These are phyloP conservation scores for Columba guinea DNA, from an alignment of 2,797 vertebrate genomes.

Conservation along the genomic window DNA sequence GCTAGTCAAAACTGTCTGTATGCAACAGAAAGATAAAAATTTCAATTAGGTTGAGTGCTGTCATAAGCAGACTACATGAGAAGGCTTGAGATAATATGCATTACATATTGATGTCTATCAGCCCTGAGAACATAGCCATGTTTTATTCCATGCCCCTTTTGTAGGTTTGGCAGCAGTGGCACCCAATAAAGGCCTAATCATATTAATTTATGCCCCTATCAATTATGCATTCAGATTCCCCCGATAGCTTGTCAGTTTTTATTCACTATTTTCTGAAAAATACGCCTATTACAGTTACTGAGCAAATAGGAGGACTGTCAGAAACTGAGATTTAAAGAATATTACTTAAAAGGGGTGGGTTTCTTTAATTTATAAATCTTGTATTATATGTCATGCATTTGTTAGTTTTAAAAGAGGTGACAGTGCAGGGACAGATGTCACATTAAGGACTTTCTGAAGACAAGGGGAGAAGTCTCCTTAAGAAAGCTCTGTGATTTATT, in stretches of 20 bases:
- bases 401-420: constrained; percentile 78
- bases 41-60: constrained; percentile 85
- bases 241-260: constrained; percentile 91
- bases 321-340: constrained; percentile 85
- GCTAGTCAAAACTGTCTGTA: constrained; percentile 80
- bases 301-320: constrained; percentile 81
- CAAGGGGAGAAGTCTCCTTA: constrained; percentile 61
- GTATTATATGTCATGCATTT: constrained; percentile 78
- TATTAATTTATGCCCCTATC: constrained; percentile 93
- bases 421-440: constrained; percentile 76
- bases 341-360: constrained; percentile 84
- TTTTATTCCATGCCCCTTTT: constrained; percentile 84
- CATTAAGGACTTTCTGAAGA: constrained; percentile 77
- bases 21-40: constrained; percentile 86
- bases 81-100: constrained; percentile 82
- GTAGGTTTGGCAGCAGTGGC: constrained; percentile 82
- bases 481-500: constrained; percentile 44
- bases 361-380: constrained; percentile 85
- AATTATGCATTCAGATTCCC: constrained; percentile 94
- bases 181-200: constrained; percentile 87
- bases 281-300: constrained; percentile 82
- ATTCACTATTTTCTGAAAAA: constrained; percentile 88
- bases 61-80: constrained; percentile 81
- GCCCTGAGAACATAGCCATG: constrained; percentile 79
- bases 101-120: constrained; percentile 89